Conservation (phyloP, 2,888 invertebrate species). For the Cinara cedri region DNA sequence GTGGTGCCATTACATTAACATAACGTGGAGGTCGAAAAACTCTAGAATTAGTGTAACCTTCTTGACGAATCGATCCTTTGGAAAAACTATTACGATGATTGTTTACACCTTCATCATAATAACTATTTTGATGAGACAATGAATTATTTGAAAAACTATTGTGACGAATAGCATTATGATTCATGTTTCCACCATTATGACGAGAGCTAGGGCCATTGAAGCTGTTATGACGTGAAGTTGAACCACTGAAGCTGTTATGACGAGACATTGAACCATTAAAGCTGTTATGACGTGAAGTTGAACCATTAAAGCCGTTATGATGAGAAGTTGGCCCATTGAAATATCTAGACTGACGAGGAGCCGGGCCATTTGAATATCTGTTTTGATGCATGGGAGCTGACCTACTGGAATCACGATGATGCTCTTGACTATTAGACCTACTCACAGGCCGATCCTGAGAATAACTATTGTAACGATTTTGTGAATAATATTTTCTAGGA, state of each 20-base stretch:
- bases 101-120: constrained; percentile 20
- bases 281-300: constrained; percentile 29
- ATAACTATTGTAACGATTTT: constrained; percentile 24
- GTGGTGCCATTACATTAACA: constrained; percentile 31
- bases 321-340: constrained; percentile 24
- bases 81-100: constrained; percentile 41
- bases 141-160: constrained; percentile 41
- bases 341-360: constrained; percentile 41
- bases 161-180: constrained; percentile 32
- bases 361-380: constrained; percentile 36
- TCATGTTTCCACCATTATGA: constrained; percentile 13
- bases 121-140: constrained; percentile 19
- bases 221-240: constrained; percentile 24
- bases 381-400: constrained; percentile 22
- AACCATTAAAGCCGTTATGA: constrained; percentile 35
- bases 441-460: constrained; percentile 29
- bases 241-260: no score
- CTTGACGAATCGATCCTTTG: constrained; percentile 27
- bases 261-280: constrained; percentile 20
- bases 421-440: constrained; percentile 17
- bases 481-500: constrained; percentile 40
- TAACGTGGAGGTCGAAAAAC: constrained; percentile 46
- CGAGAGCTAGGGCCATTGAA: constrained; percentile 27
- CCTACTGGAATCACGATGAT: constrained; percentile 25
- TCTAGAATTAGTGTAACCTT: constrained; percentile 41